Base-by-base conservation (phyloP, 2,888 invertebrate species). In the Apotomis betuletana region DNA sequence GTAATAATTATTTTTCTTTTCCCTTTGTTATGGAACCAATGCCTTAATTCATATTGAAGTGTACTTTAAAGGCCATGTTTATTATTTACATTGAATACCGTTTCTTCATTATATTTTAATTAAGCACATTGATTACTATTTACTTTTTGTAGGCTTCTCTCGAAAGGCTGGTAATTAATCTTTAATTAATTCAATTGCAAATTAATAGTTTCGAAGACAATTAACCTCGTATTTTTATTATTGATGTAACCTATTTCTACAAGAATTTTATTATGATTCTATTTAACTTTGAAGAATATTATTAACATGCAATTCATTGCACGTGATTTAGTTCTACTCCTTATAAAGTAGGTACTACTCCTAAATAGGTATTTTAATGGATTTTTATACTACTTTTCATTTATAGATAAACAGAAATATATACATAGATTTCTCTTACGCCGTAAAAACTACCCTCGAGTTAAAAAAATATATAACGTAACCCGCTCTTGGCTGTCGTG, bases 141-240 rank as follows among this genome's bases (percentile, higher is more conserved):
- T 6, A 36, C 15, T 60, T 49, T 49, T 15, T 61, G 41, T 46
- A 60, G 15, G 15, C 44, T 59, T 13, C 27, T 46, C 46, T 60
- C 9, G 6, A 49, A 27, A 3, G 27, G 5, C 27, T 6, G 6
- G 38, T 38, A 58, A 58, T 58, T 58, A 58, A 38, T 58, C 12
- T 58, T 6, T 5, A 38, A 58, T 58, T 38, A 58, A 58, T 38
- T 9, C 5, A n/a, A n/a, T 58, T 58, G 38, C 58, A 58, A 58
- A 38, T 58, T 58, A 58, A 58, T 58, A 4, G 58, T 58, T 36
- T 58, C n/a, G 3, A 6, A 38, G 6, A 12, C n/a, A 58, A 58
- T 58, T 58, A 58, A 58, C 38, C 58, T 38, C 36, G 5, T 58
- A 57, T 58, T 58, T 36, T 58, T 9, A 38, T 58, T n/a, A 38